phyloP scores from a whole-genome alignment of 2,888 invertebrate genomes.

The Dynastes hyllus region DNA sequence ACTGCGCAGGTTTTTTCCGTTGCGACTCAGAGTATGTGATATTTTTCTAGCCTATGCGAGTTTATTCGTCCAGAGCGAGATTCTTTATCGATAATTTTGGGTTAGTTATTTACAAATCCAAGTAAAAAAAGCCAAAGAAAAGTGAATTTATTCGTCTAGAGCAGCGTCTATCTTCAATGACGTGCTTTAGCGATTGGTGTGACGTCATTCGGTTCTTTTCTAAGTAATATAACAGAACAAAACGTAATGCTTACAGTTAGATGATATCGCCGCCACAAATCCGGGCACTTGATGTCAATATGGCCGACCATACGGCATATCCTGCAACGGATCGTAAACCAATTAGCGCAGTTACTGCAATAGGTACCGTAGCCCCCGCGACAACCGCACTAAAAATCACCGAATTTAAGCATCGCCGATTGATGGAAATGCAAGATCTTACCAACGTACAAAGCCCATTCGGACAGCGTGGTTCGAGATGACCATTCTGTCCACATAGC shows the following conservation, averaged over 20 bases:
- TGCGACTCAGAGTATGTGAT: no score
- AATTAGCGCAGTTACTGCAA: slow-evolving; percentile 77
- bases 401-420: slow-evolving; percentile 1
- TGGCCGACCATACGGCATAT: slow-evolving; percentile 80
- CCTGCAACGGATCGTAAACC: slow-evolving; percentile 72
- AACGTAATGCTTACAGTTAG: slow-evolving; percentile 75
- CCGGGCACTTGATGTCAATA: slow-evolving; percentile 77
- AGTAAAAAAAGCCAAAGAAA: no score
- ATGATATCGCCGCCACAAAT: slow-evolving; percentile 85
- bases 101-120: no score
- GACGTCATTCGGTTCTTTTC: background rate
- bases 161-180: no score
- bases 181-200: no score
- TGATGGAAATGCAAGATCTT: slow-evolving; percentile 61
- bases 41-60: no score
- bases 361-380: slow-evolving; percentile 75
- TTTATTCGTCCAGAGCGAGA: no score
- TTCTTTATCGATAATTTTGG: no score
- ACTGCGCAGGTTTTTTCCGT: no score
- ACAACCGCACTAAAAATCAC: slow-evolving; percentile 78
- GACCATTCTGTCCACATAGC: slow-evolving; percentile 81
- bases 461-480: slow-evolving; percentile 80
- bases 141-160: no score
- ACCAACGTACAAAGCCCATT: slow-evolving; percentile 82
- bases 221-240: slow-evolving; percentile 18